Percentiles rank a stretch among this genome's conserved stretches.
Conservation (phyloP, 2,797 vertebrate genomes). For the Iguana delicatissima region DNA sequence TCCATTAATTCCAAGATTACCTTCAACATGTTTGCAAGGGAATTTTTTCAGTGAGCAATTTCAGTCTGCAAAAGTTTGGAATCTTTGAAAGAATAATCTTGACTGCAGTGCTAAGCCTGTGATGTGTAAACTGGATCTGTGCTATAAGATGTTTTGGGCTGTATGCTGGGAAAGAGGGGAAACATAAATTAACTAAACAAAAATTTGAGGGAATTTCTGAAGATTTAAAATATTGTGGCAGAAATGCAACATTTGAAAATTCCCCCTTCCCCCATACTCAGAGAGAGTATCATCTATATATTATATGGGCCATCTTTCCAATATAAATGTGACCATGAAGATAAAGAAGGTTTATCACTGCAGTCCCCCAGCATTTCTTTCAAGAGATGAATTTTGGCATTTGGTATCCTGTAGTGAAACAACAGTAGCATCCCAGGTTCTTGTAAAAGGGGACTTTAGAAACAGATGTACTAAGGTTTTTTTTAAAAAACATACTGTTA, state of each 20-base stretch:
- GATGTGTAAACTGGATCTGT: background rate
- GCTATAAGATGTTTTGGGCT: too few relatives aligned
- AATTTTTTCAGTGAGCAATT: conserved; percentile 9
- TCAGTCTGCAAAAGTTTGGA: conserved; percentile 22
- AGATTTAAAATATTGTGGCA: background rate
- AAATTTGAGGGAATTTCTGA: background rate
- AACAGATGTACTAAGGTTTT: too few relatives aligned
- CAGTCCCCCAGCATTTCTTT: background rate
- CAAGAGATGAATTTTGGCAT: background rate
- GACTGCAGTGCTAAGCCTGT: background rate
- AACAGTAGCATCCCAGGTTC: too few relatives aligned
- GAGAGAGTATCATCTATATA: background rate
- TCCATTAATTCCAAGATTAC: conserved; percentile 6
- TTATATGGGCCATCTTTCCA: too few relatives aligned
- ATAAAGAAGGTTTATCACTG: background rate
- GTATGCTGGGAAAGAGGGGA: too few relatives aligned
- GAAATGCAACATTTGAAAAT: background rate
- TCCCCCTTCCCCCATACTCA: background rate
- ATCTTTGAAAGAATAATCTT: background rate
- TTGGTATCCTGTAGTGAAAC: background rate
- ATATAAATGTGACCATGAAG: background rate
- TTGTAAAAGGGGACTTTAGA: too few relatives aligned
- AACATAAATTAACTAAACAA: background rate
- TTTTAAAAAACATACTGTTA: too few relatives aligned
- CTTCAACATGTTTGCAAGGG: conserved; percentile 4